Evolutionary conservation across 2,888 invertebrate genomes (phyloP).

Genomic region (Andrena hattorfiana): DNA sequence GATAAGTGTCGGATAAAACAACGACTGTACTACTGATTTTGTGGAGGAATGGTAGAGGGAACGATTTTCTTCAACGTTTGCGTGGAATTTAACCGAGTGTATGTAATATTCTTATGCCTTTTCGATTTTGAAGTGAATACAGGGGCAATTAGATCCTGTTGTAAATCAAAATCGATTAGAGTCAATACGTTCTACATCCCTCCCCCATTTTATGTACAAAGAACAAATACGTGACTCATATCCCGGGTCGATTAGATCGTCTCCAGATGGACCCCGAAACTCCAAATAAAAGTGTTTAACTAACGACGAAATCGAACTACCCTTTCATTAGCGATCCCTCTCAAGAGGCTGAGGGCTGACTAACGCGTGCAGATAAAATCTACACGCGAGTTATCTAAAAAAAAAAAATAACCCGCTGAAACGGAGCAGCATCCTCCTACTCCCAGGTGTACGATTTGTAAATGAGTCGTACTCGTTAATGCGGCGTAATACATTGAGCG

Average conservation of each 20-base stretch:
- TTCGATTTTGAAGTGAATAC: too few relatives aligned
- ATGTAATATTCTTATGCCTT: too few relatives aligned
- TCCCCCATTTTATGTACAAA: too few relatives aligned
- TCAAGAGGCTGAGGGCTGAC: slow-evolving; percentile 8
- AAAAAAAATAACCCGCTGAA: slow-evolving; percentile 17
- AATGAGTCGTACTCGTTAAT: slow-evolving; percentile 67
- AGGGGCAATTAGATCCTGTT: too few relatives aligned
- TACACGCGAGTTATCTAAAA: slow-evolving; percentile 30
- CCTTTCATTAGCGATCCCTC: background rate
- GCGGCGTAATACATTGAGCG: slow-evolving; percentile 62
- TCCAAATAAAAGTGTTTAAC: background rate
- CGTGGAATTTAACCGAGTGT: too few relatives aligned
- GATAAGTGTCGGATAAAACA: too few relatives aligned
- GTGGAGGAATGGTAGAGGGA: too few relatives aligned
- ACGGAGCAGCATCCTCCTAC: background rate
- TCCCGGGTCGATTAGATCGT: background rate
- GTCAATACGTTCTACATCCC: too few relatives aligned
- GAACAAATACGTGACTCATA: too few relatives aligned
- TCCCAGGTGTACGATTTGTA: slow-evolving; percentile 63
- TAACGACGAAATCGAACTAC: background rate
- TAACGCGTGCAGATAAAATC: slow-evolving; percentile 30
- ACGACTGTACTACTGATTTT: too few relatives aligned
- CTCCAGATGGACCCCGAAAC: background rate
- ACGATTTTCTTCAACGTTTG: too few relatives aligned
- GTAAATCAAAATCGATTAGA: too few relatives aligned